phyloP scores from a whole-genome alignment of 2,797 vertebrate genomes.

The Malacoraja senta region DNA sequence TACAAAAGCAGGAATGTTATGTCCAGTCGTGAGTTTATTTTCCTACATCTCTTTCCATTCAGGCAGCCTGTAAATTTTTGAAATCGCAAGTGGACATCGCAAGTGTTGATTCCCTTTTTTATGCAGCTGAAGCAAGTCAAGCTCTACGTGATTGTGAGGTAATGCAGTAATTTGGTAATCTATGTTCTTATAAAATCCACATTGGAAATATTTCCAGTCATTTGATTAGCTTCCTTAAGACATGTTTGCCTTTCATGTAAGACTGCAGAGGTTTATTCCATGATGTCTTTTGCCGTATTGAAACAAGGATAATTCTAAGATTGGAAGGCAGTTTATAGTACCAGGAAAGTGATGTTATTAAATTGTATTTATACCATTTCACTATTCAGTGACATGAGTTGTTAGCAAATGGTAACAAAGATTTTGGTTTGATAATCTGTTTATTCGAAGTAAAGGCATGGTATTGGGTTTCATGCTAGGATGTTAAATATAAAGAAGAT shows the following conservation, averaged over 20 bases:
- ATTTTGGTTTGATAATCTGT: not conserved
- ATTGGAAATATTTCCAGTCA: not conserved
- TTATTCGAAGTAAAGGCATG: not conserved
- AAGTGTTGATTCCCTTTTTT: slow-evolving; percentile 85
- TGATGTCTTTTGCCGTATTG: not conserved
- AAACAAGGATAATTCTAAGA: not conserved
- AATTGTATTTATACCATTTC: not conserved
- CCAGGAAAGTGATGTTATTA: not conserved
- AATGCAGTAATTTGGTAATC: not conserved
- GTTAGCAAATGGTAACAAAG: not conserved
- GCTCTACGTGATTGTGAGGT: slow-evolving; percentile 85
- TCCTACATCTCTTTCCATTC: slow-evolving; percentile 30
- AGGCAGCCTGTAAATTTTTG: slow-evolving; percentile 81
- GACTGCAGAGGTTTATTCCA: not conserved
- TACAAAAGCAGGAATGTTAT: not conserved
- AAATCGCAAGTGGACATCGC: slow-evolving; percentile 76
- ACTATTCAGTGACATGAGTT: not conserved
- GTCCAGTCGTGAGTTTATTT: not conserved
- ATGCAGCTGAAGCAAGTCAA: slow-evolving; percentile 78
- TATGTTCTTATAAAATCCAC: not conserved
- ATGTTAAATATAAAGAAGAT: not conserved
- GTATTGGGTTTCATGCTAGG: not conserved
- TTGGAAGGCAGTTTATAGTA: not conserved
- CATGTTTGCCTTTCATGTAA: not conserved
- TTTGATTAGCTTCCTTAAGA: not conserved